Base-by-base conservation (phyloP, 2,113 vertebrate species). In the Ailuropoda melanoleuca region DNA sequence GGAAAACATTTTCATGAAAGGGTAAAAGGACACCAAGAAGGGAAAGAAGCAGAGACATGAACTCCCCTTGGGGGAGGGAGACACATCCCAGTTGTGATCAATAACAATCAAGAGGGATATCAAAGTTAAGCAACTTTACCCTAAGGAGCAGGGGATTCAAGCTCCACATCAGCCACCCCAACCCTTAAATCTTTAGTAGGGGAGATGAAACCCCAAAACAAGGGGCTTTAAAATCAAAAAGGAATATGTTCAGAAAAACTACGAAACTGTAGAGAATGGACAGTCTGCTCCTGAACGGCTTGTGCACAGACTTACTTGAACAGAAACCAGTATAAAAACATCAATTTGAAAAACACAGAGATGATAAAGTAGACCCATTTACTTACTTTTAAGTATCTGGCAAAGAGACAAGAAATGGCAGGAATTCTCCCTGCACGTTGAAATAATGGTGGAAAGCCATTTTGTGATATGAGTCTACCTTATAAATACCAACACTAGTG, bases 11-110 rank as follows among this genome's bases (percentile, higher is more conserved):
- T 15, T 29, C 46, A 77, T 18, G 4, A 50, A 77, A 77, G 29
- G 29, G 48, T 77, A 77, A 77, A 48, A 77, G 43, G 74, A 15
- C 26, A 77, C 15, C 29, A 17, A 77, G 43, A 77, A 17, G 26
- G 46, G 46, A 77, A 29, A 77, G 26, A 74, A 74, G 39, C 9
- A 50, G 15, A 31, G 26, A 48, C 74, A 77, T 48, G 29, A 48
- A 18, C 26, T 29, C 26, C 24, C 43, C 26, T 3, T 3, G 1
- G 0, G 8, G 26, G 21, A 12, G 6, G 13, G 43, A 18, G 15
- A 31, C 74, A 77, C 14, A 23, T 11, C 26, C 26, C 24, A 48
- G 26, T 31, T 18, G 43, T 31, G 43, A 15, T 29, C 26, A 77
- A 17, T 77, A 48, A 48, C 14, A 31, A 29, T 46, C 13, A 46